Conservation (phyloP, 2,888 invertebrate species). For the Vannuccia rotundouncinata region DNA sequence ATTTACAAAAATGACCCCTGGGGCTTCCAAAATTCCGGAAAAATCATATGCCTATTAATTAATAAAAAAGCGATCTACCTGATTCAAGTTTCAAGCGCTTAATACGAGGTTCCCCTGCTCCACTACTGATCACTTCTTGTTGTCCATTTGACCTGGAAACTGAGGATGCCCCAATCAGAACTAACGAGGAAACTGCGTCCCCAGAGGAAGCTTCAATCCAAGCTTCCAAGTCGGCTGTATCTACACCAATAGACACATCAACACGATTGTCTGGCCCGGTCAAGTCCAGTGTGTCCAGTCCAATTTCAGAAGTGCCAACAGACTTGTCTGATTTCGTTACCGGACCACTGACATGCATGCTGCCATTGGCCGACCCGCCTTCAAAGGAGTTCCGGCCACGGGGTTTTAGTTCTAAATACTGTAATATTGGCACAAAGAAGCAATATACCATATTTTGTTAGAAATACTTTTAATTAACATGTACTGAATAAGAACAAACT, state of each 20-base stretch:
- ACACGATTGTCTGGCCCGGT: not conserved
- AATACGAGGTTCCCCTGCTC: not conserved
- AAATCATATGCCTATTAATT: not conserved
- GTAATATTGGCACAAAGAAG: too few relatives aligned
- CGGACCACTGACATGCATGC: not conserved
- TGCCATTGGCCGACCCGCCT: not conserved
- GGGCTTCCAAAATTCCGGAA: not conserved
- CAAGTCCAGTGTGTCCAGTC: not conserved
- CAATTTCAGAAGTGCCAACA: not conserved
- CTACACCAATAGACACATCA: not conserved
- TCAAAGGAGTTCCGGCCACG: conserved; percentile 17
- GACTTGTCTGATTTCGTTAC: not conserved
- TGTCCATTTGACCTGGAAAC: not conserved
- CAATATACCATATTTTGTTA: too few relatives aligned
- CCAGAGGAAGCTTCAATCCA: not conserved
- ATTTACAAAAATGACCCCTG: too few relatives aligned
- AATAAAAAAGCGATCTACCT: not conserved
- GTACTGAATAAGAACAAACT: too few relatives aligned
- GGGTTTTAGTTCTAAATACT: conserved; percentile 38
- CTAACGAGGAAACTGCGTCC: not conserved
- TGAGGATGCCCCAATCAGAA: not conserved
- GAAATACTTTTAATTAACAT: too few relatives aligned
- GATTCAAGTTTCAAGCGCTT: conserved; percentile 18
- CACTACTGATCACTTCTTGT: not conserved
- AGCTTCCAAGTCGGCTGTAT: not conserved